A percentile compares a stretch with the other conserved stretches of the same genome.
These are phyloP conservation scores for Drosophila obscura DNA, from an alignment of 1,140 invertebrate genomes.

Conservation along the genomic window DNA sequence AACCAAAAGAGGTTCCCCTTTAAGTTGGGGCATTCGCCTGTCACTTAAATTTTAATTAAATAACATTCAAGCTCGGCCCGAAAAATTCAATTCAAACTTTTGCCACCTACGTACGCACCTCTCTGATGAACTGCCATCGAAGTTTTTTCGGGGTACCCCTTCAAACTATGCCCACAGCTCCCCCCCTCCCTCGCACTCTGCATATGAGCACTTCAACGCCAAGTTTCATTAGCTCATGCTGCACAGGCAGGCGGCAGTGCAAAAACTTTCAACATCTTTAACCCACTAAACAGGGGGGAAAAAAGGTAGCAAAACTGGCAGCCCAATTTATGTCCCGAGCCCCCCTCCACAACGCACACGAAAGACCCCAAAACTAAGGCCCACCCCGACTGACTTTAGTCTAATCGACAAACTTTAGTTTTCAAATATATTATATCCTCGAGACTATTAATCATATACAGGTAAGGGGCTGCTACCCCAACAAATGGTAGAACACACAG, in stretches of 20 bases:
- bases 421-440: constrained; percentile 66
- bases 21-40: no score
- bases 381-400: constrained; percentile 14
- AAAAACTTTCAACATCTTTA: constrained; percentile 31
- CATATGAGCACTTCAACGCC: constrained; percentile 29
- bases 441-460: constrained; percentile 66
- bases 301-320: constrained; percentile 13
- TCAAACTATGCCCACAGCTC: constrained; percentile 5
- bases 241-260: constrained; percentile 18
- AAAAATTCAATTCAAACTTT: no score
- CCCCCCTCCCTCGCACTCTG: neutral
- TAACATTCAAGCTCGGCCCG: neutral
- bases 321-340: constrained; percentile 55
- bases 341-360: neutral
- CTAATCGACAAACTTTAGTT: constrained; percentile 74
- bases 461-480: neutral
- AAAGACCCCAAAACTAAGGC: constrained; percentile 10
- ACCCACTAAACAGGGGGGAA: neutral
- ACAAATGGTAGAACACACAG: constrained; percentile 42
- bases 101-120: no score
- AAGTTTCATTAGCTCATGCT: constrained; percentile 47
- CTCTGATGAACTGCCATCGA: constrained; percentile 14
- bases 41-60: constrained; percentile 12
- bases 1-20: neutral
- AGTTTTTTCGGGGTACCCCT: constrained; percentile 8